Percentiles rank a stretch among this genome's conserved stretches.
These are phyloP conservation scores for Diachasma alloeum DNA, from an alignment of 1,140 invertebrate genomes.

Conservation along the genomic window DNA sequence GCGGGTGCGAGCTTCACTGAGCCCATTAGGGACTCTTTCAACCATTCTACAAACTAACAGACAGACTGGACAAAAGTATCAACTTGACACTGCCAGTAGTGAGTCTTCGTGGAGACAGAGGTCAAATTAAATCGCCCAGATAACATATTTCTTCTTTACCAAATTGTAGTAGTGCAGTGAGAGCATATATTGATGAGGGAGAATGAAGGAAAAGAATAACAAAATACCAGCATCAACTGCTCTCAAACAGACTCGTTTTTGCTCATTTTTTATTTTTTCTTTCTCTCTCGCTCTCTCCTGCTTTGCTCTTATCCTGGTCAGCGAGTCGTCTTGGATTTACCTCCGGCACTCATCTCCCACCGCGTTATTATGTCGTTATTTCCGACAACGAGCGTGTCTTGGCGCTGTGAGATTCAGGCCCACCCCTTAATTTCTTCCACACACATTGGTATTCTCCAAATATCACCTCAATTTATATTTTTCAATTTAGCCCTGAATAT, in stretches of 20 bases:
- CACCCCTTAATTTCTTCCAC: background rate
- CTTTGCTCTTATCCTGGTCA: slow-evolving; percentile 17
- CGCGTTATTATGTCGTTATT: slow-evolving; percentile 65
- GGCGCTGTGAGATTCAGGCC: slow-evolving; percentile 32
- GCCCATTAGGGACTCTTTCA: background rate
- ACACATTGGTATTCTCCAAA: background rate
- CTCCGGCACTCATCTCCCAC: slow-evolving; percentile 57
- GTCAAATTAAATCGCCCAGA: no score
- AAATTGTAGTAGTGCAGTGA: background rate
- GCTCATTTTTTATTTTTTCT: background rate
- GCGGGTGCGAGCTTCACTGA: background rate
- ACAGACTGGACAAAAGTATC: no score
- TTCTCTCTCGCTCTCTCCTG: background rate
- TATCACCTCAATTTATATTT: background rate
- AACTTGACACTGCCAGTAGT: no score
- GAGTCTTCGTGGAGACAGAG: no score
- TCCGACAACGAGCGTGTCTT: slow-evolving; percentile 63
- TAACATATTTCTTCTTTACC: background rate
- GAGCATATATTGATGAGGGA: background rate
- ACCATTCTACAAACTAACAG: background rate
- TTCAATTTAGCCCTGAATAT: background rate
- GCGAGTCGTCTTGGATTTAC: slow-evolving; percentile 44
- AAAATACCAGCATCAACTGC: background rate
- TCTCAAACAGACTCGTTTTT: background rate
- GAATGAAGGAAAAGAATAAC: background rate